Base-by-base conservation (phyloP, 2,888 invertebrate genomes). In the Mesorhabditis sp. region DNA sequence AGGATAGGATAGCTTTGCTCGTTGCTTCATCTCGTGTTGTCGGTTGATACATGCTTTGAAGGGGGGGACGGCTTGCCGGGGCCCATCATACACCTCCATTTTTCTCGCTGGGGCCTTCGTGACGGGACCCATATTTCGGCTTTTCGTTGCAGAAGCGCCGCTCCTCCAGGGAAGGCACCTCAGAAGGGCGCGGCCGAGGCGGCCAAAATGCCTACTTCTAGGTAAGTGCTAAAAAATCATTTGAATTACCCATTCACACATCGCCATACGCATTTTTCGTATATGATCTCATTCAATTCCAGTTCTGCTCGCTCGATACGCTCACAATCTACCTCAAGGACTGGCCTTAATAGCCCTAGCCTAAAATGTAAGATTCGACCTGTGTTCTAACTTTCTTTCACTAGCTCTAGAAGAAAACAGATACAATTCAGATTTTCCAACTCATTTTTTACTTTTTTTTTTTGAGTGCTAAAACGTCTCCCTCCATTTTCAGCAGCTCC, bases 151-250 rank as follows among this genome's bases (percentile, higher is more conserved):
- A 50, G 58, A 50, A 50, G n/a, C 7, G n/a, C 58, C 58, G 58
- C 58, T 10, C 58, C 58, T n/a, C 7, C 7, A n/a, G 58, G n/a
- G 58, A 50, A 50, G 58, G n/a, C 58, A 50, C 58, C 58, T 50
- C 7, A n/a, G 10, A 50, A 50, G 10, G 7, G 10, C 7, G n/a
- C 7, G 58, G 58, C 58, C 58, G 58, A 50, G 58, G 58, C 58
- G 58, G 58, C 58, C 58, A 50, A n/a, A 50, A 50, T 50, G 58
- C 58, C 58, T 50, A 50, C 58, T 0, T 50, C 58, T 50, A 50
- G 58, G 58, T 50, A 50, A 50, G n/a, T 13, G n/a, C 7, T 13
- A 50, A 50, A 50, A 50, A 13, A 50, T 13, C 7, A 50, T n/a
- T 0, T 13, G 2, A 50, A 50, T 50, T 10, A 50, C 28, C 28